These are phyloP conservation scores for Tor tambroides DNA, from an alignment of 2,113 vertebrate genomes.

Conservation along the genomic window DNA sequence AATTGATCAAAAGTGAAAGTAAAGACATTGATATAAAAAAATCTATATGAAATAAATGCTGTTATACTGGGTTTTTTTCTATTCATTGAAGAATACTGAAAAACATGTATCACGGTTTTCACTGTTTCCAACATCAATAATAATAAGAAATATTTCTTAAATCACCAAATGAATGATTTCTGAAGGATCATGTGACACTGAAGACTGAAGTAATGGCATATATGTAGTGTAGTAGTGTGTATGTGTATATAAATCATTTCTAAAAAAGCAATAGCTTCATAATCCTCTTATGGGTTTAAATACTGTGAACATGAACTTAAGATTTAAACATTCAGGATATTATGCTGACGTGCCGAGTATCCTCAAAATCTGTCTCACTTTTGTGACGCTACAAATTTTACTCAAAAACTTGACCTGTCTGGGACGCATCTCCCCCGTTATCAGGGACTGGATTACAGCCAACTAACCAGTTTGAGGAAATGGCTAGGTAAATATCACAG, in stretches of 20 bases:
- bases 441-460: background rate
- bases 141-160: too few relatives aligned
- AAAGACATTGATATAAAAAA: too few relatives aligned
- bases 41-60: too few relatives aligned
- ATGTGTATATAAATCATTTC: background rate
- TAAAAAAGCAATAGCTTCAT: slow-evolving; percentile 8
- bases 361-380: background rate
- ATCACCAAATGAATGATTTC: too few relatives aligned
- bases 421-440: background rate
- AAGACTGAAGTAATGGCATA: too few relatives aligned
- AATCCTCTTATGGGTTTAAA: slow-evolving; percentile 39
- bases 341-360: background rate
- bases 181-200: too few relatives aligned
- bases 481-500: background rate
- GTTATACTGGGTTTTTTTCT: too few relatives aligned
- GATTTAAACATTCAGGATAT: background rate
- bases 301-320: background rate
- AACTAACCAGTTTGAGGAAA: slow-evolving; percentile 6
- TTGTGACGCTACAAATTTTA: background rate
- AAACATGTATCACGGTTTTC: too few relatives aligned
- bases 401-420: background rate
- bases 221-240: too few relatives aligned
- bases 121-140: background rate
- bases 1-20: too few relatives aligned
- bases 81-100: too few relatives aligned